Evolutionary conservation across 2,113 vertebrate genomes (phyloP).

Genomic region (Catharus minimus): DNA sequence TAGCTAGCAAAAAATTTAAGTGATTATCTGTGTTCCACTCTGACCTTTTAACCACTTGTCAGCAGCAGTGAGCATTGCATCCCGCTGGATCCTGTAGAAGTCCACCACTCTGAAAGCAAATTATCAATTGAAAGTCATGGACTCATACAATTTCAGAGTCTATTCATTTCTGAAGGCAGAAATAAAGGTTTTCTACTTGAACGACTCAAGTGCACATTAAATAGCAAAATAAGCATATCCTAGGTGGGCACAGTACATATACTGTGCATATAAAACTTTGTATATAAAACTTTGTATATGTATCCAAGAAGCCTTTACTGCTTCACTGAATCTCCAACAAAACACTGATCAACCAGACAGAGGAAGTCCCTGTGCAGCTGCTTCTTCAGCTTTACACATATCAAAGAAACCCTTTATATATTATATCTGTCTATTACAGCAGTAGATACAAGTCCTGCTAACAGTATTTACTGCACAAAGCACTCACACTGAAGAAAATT

Average conservation of each 20-base stretch:
- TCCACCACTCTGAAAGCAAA: constrained; percentile 80
- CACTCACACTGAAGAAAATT: neutral
- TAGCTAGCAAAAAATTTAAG: neutral
- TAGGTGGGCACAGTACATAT: neutral
- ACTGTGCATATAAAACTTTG: neutral
- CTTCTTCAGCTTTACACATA: neutral
- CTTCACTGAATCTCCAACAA: neutral
- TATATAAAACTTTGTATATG: neutral
- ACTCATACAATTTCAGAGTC: neutral
- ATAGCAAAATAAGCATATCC: neutral
- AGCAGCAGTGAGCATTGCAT: constrained; percentile 87
- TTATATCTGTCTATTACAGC: neutral
- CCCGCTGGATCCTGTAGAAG: constrained; percentile 87
- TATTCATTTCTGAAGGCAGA: neutral
- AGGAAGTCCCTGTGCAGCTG: neutral
- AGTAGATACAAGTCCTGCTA: neutral
- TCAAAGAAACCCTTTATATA: neutral
- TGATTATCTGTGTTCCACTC: neutral
- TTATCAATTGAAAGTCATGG: neutral
- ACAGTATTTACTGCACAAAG: neutral
- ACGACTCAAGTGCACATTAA: neutral
- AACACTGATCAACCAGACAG: neutral
- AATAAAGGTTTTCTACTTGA: neutral
- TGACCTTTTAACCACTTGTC: constrained; percentile 92
- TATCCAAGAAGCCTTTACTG: neutral